A percentile compares a stretch with the other conserved stretches of the same genome.
Conservation (phyloP, 2,888 invertebrate genomes). For the Ypsolopha scabrella region DNA sequence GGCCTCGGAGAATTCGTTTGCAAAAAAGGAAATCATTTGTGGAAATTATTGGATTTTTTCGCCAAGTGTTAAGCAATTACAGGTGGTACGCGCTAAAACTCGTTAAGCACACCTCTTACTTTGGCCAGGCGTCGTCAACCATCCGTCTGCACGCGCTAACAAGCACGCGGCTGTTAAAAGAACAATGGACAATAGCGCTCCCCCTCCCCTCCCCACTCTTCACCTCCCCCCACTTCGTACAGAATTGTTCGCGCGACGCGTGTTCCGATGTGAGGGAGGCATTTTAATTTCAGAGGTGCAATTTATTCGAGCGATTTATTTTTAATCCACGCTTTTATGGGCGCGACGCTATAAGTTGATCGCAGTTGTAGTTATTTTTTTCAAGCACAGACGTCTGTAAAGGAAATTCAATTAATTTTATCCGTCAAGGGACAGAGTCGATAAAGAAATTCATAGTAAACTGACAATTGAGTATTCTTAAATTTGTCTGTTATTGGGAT, state of each 20-base stretch:
- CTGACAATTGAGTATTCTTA: constrained; percentile 6
- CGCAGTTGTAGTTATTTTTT: constrained; percentile 50
- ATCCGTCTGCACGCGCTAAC: constrained; percentile 37
- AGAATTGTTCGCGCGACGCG: constrained; percentile 25
- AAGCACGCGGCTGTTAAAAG: constrained; percentile 62
- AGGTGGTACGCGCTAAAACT: background rate
- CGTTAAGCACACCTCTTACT: constrained; percentile 25
- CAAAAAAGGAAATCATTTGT: background rate
- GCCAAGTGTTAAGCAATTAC: constrained; percentile 1
- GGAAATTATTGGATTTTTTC: background rate
- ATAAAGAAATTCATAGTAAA: background rate
- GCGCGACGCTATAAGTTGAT: constrained; percentile 59
- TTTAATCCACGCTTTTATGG: constrained; percentile 70
- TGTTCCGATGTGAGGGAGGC: constrained; percentile 55
- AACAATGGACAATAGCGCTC: constrained; percentile 60
- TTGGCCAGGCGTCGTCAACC: constrained; percentile 22
- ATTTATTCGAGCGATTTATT: constrained; percentile 71
- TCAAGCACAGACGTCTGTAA: constrained; percentile 1
- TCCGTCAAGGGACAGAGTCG: background rate
- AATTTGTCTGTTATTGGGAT: background rate
- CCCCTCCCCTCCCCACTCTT: constrained; percentile 16
- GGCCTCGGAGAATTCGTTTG: too few species aligned
- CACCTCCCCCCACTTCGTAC: background rate
- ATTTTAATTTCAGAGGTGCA: constrained; percentile 70
- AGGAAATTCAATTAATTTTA: constrained; percentile 2